Evolutionary conservation across 2,888 invertebrate genomes (phyloP).

Genomic region (Cephalotes varians): DNA sequence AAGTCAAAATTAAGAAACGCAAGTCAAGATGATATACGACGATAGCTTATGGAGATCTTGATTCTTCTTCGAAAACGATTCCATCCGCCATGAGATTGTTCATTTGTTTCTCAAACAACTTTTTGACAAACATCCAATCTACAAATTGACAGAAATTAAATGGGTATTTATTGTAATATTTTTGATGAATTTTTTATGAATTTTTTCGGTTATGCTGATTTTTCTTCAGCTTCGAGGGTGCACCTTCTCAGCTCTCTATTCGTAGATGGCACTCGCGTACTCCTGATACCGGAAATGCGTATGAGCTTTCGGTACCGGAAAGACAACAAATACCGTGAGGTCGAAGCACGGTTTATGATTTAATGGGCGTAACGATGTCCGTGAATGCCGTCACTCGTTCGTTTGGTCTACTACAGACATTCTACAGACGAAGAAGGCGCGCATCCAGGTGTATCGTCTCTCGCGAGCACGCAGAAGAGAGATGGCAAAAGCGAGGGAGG

Average conservation of each 20-base stretch:
- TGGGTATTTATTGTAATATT: neutral
- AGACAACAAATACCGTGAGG: constrained; percentile 39
- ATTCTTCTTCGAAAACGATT: neutral
- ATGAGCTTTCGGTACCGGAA: neutral
- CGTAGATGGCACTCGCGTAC: neutral
- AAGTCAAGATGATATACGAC: neutral
- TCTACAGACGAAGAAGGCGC: constrained; percentile 29
- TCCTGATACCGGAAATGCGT: constrained; percentile 1
- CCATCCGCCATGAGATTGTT: neutral
- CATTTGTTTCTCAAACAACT: neutral
- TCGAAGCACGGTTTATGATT: constrained; percentile 76
- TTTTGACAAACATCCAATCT: neutral
- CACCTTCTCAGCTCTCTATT: too few relatives aligned
- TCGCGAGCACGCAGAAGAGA: constrained; percentile 36
- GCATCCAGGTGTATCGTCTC: constrained; percentile 61
- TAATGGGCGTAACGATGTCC: constrained; percentile 59
- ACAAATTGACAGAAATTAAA: neutral
- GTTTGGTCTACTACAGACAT: too few relatives aligned
- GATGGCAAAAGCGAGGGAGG: constrained; percentile 53
- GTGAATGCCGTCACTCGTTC: neutral
- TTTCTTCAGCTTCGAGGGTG: neutral
- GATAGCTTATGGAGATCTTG: neutral
- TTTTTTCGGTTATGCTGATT: neutral
- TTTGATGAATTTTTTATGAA: neutral
- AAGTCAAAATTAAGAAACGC: constrained; percentile 14